Percentiles rank a stretch among this genome's conserved stretches.
phyloP scores from a whole-genome alignment of 2,888 invertebrate species.

The Tridacna gigas region DNA sequence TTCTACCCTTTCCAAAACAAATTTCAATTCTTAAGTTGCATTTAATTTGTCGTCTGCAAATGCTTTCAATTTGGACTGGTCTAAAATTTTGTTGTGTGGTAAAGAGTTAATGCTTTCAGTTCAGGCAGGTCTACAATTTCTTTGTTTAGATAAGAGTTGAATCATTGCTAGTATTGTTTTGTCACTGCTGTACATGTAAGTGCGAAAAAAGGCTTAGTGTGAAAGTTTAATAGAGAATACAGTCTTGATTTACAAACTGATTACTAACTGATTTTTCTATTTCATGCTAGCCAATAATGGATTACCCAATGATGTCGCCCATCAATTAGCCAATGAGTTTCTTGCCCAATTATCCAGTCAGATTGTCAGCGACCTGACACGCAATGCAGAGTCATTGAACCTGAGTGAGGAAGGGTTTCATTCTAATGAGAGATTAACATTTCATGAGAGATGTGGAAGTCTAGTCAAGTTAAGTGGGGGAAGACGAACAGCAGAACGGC shows the following conservation, averaged over 20 bases:
- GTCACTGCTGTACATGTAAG: too few species aligned
- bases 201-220: too few species aligned
- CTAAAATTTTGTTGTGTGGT: too few species aligned
- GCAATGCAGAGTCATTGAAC: conserved; percentile 64
- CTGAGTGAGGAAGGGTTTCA: conserved; percentile 60
- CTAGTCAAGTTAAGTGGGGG: conserved; percentile 89
- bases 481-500: conserved; percentile 81
- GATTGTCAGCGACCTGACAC: conserved; percentile 76
- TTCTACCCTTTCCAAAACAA: too few species aligned
- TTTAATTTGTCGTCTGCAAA: too few species aligned
- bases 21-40: too few species aligned
- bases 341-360: conserved; percentile 79
- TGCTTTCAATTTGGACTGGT: too few species aligned
- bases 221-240: too few species aligned
- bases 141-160: not conserved
- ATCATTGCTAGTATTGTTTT: not conserved
- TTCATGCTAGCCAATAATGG: conserved; percentile 41
- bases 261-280: not conserved
- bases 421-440: conserved; percentile 85
- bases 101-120: too few species aligned
- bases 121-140: too few species aligned
- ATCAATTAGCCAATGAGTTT: conserved; percentile 81
- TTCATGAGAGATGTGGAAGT: conserved; percentile 93
- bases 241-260: not conserved
- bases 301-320: conserved; percentile 76